phyloP scores from a whole-genome alignment of 2,113 vertebrate species.

The Grammomys dolichurus region DNA sequence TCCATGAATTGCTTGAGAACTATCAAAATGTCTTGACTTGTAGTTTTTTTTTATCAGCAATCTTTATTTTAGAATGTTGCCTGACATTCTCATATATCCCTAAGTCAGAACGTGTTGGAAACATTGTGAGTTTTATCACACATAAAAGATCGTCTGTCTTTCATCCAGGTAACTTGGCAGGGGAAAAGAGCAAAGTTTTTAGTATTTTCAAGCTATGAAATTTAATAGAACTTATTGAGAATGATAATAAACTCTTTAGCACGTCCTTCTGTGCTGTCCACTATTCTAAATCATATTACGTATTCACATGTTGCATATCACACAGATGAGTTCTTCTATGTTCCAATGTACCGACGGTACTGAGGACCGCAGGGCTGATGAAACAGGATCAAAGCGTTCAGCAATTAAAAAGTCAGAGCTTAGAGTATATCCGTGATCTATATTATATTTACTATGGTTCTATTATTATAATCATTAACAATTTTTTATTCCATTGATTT shows the following conservation, averaged over 20 bases:
- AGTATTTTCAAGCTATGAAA: conserved; percentile 59
- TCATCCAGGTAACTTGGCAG: not conserved
- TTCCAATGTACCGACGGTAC: not conserved
- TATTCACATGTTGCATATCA: not conserved
- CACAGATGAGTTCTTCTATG: not conserved
- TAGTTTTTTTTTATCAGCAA: conserved; percentile 16
- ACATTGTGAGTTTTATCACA: not conserved
- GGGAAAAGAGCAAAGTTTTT: not conserved
- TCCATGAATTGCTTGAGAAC: conserved; percentile 19
- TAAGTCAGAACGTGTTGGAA: conserved; percentile 49
- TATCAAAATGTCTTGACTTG: conserved; percentile 50
- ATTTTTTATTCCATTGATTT: conserved; percentile 44
- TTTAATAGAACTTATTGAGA: conserved; percentile 4
- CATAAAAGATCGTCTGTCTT: not conserved
- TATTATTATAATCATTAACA: not conserved
- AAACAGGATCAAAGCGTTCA: not conserved
- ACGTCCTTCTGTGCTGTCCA: not conserved
- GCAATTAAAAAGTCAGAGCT: not conserved
- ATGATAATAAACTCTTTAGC: conserved; percentile 15
- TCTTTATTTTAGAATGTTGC: conserved; percentile 61
- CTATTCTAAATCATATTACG: not conserved
- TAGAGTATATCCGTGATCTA: not conserved
- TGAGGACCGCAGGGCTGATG: not conserved
- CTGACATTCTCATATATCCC: conserved; percentile 47
- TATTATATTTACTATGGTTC: not conserved